phyloP scores from a whole-genome alignment of 2,113 vertebrate genomes.

The Phocoena phocoena region DNA sequence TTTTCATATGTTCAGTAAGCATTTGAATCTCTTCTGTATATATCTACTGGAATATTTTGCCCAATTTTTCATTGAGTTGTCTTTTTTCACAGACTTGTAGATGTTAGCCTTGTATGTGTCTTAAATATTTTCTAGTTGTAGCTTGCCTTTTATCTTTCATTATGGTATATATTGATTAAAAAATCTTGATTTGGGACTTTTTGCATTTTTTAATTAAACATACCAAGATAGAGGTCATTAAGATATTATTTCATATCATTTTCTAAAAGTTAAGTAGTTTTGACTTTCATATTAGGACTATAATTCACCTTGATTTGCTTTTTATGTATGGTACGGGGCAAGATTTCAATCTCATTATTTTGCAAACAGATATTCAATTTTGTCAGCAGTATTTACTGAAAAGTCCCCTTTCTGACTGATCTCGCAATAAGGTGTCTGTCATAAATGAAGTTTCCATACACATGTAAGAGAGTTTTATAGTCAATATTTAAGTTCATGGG shows the following conservation, averaged over 20 bases:
- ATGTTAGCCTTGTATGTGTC: not conserved
- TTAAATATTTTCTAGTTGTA: not conserved
- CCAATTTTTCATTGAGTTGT: not conserved
- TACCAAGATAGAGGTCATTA: not conserved
- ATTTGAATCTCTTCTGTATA: not conserved
- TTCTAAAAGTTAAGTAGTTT: not conserved
- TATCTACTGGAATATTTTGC: not conserved
- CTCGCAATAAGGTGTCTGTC: not conserved
- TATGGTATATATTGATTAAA: not conserved
- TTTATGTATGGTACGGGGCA: not conserved
- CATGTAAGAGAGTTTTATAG: not conserved
- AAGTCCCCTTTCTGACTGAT: not conserved
- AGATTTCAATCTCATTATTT: not conserved
- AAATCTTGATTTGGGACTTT: not conserved
- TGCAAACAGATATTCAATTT: not conserved
- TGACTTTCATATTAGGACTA: not conserved
- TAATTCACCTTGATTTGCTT: not conserved
- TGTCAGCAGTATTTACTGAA: not conserved
- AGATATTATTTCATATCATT: not conserved
- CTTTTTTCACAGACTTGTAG: not conserved
- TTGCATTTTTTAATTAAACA: not conserved
- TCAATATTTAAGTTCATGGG: not conserved
- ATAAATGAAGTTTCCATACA: not conserved
- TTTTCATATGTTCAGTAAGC: not conserved
- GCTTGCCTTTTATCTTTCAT: not conserved